These are phyloP conservation scores for Emydura subglobosa DNA, from an alignment of 2,113 vertebrate species.

Conservation along the genomic window DNA sequence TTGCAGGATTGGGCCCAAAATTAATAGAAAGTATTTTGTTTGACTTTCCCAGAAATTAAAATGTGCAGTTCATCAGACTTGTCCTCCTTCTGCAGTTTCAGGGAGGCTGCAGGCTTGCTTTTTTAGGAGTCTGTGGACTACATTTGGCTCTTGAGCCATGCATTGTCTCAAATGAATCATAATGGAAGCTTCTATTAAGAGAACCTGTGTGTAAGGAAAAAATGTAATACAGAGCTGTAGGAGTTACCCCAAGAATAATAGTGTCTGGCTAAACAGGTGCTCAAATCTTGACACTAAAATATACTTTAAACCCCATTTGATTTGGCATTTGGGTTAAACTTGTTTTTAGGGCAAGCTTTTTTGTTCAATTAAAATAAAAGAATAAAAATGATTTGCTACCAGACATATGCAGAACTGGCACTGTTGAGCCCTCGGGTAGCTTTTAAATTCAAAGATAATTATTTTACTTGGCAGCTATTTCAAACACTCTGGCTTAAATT, in stretches of 20 bases:
- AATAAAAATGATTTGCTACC: conserved; percentile 25
- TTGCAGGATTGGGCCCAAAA: neutral
- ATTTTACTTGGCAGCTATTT: conserved; percentile 80
- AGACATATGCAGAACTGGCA: conserved; percentile 42
- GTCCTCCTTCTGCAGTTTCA: conserved; percentile 17
- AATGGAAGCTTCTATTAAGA: neutral
- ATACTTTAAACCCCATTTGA: neutral
- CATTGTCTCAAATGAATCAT: neutral
- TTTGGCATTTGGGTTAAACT: conserved; percentile 19
- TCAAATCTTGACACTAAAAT: neutral
- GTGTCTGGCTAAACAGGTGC: neutral
- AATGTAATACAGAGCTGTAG: neutral
- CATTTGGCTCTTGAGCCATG: neutral
- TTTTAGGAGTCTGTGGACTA: neutral
- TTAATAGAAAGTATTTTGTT: neutral
- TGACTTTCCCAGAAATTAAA: neutral
- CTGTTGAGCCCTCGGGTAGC: conserved; percentile 55
- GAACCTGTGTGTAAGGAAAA: neutral
- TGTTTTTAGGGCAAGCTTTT: conserved; percentile 28
- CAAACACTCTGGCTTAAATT: conserved; percentile 67
- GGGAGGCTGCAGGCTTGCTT: neutral
- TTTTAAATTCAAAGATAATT: conserved; percentile 77
- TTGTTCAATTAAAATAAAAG: conserved; percentile 34
- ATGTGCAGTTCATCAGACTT: neutral
- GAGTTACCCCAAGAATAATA: neutral